A percentile compares a stretch with the other conserved stretches of the same genome.
These are phyloP conservation scores for Boloria euphrosyne DNA, from an alignment of 2,888 invertebrate genomes.

Conservation along the genomic window DNA sequence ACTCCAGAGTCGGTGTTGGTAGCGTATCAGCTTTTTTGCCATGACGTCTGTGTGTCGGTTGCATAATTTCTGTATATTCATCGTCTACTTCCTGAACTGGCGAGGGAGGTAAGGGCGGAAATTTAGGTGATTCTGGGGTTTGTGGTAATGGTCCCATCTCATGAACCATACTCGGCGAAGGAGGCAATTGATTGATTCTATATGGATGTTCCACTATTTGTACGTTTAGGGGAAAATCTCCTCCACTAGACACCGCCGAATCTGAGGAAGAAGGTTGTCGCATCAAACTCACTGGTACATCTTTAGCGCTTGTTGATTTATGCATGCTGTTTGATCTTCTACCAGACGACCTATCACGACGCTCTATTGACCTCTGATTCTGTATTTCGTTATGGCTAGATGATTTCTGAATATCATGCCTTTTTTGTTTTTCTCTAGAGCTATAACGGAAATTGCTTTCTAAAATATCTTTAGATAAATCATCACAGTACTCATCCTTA, in stretches of 20 bases:
- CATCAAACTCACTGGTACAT: slow-evolving; percentile 83
- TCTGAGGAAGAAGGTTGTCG: slow-evolving; percentile 79
- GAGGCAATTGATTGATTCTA: slow-evolving; percentile 70
- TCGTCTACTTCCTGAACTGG: slow-evolving; percentile 91
- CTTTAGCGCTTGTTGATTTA: slow-evolving; percentile 88
- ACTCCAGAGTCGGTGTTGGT: slow-evolving; percentile 77
- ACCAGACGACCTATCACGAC: slow-evolving; percentile 73
- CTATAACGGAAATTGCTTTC: slow-evolving; percentile 79
- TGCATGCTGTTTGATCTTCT: slow-evolving; percentile 85
- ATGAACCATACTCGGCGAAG: slow-evolving; percentile 67
- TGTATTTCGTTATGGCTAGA: slow-evolving; percentile 84
- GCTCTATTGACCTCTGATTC: slow-evolving; percentile 76
- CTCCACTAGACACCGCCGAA: slow-evolving; percentile 78
- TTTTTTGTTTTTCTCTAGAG: slow-evolving; percentile 78
- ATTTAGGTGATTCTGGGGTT: slow-evolving; percentile 79
- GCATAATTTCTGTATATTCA: slow-evolving; percentile 87
- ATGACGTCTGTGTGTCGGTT: slow-evolving; percentile 75
- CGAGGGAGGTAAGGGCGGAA: slow-evolving; percentile 91
- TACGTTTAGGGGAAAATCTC: slow-evolving; percentile 84
- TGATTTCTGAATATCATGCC: slow-evolving; percentile 83
- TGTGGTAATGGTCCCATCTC: slow-evolving; percentile 76
- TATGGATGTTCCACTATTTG: slow-evolving; percentile 85
- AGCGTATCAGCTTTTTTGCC: slow-evolving; percentile 80
- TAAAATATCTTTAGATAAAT: slow-evolving; percentile 77
- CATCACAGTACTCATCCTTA: slow-evolving; percentile 82